Base-by-base conservation (phyloP, 2,113 vertebrate genomes). In the Channa maculata region DNA sequence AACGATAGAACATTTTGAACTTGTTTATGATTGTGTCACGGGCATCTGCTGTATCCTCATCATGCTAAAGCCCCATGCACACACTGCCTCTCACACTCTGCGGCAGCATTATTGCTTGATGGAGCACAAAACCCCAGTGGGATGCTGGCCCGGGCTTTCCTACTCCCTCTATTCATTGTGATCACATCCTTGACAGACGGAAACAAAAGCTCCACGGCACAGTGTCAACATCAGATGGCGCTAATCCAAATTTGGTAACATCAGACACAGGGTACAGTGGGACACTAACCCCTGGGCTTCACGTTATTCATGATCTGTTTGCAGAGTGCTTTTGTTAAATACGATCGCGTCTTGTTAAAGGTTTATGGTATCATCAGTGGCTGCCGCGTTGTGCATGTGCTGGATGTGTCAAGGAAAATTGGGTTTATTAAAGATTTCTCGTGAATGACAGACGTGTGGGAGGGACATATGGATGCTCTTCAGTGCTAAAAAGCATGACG, bases 401-500 rank as follows among this genome's bases (percentile, higher is more conserved):
- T 62, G 34, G 39, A 57, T 48, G 52, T 48, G 44, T 13, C 6
- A 39, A 14, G 45, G 51, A 58, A 69, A 43, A 65, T 15, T n/a
- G 57, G 44, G 61, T 70, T 83, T 59, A 64, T 87, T 54, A 55
- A 54, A 74, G 72, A 49, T 24, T 12, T 74, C 3, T 65, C 71
- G 79, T 69, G 74, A 83, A 64, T 79, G 71, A 68, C 80, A 77
- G 77, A 74, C 65, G 81, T 64, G 65, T 14, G 8, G 12, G 52
- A 46, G 48, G 72, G 80, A 87, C 92, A 92, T 93, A 93, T 91
- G 91, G 88, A 69, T 79, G 73, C 88, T 90, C 87, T 44, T 86
- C 86, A 73, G 87, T 65, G 73, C 71, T 89, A 86, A 93, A 87
- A 87, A 79, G 71, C 84, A 77, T 85, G 83, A 89, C 80, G 65